These are phyloP conservation scores for Nasonia oneida DNA, from an alignment of 2,888 invertebrate species.

Conservation along the genomic window DNA sequence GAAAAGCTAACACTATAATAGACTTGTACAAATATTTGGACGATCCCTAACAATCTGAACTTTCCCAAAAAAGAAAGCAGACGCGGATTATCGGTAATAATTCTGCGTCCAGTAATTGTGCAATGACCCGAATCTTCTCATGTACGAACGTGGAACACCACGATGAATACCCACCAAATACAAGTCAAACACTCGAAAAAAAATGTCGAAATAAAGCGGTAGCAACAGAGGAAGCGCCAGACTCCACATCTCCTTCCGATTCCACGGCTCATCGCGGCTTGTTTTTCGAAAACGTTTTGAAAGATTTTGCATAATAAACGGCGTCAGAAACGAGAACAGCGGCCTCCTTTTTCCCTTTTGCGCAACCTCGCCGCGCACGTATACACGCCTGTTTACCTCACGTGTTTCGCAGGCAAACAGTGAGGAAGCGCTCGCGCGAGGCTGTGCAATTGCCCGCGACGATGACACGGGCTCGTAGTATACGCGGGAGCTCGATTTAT, in stretches of 20 bases:
- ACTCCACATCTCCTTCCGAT: neutral
- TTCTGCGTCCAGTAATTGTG: neutral
- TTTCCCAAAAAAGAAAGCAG: slow-evolving; percentile 17
- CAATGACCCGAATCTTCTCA: neutral
- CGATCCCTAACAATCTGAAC: neutral
- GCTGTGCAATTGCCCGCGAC: neutral
- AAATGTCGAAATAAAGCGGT: neutral
- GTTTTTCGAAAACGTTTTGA: slow-evolving; percentile 19
- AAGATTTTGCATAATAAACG: slow-evolving; percentile 22
- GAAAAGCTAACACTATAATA: neutral
- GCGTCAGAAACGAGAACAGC: neutral
- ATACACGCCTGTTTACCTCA: slow-evolving; percentile 6
- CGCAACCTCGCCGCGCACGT: neutral
- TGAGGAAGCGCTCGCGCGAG: neutral
- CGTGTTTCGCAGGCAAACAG: slow-evolving; percentile 4
- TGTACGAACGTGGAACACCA: neutral
- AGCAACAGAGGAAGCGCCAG: slow-evolving; percentile 13
- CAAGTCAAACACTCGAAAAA: neutral
- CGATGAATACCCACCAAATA: neutral
- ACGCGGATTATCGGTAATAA: neutral
- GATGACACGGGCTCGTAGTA: neutral
- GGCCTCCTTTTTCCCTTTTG: slow-evolving; percentile 18
- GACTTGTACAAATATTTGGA: neutral
- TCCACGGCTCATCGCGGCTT: neutral
- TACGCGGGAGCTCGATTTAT: neutral